Base-by-base conservation (phyloP, 2,888 invertebrate genomes). In the Lissonota sp. region DNA sequence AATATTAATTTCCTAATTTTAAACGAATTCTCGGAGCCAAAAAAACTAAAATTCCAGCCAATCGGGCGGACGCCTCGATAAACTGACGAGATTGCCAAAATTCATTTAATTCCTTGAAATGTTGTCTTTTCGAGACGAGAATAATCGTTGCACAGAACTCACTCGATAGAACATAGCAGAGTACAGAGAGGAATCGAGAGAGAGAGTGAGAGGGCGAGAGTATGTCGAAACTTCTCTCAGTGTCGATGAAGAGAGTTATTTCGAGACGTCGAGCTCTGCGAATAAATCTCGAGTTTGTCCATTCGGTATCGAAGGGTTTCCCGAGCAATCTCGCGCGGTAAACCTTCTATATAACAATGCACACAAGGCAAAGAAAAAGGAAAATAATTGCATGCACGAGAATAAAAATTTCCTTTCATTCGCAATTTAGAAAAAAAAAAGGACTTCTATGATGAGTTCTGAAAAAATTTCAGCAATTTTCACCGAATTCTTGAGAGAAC, bases 201-300 rank as follows among this genome's bases (percentile, higher is more conserved):
- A 49, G 40, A 58, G 53, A 64, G 51, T 10, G 49, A 58, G 37
- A 58, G 40, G 4, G 60, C 8, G 40, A 46, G 67, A 75, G 75
- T 67, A 62, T 60, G 62, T 75, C 69, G 75, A 75, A 14, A 69
- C 51, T 51, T 75, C 12, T 39, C 46, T n/a, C 42, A 16, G 49
- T 42, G 44, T 46, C 16, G 62, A 73, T 80, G 71, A 80, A 82
- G 77, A 76, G 84, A 84, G 85, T 86, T 88, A 88, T 87, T 86
- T 84, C 83, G 75, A 85, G 84, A 79, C 77, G 76, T 62, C 83
- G 86, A 84, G 87, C 84, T 72, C 84, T 72, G 76, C 85, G 88
- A 87, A 87, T 85, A 86, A 84, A 88, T 85, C 84, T 64, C 79
- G 44, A 12, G 77, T 79, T 84, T 74, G 86, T 84, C 85, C 74